phyloP scores from a whole-genome alignment of 2,888 invertebrate species.

The Amphimallon solstitiale region DNA sequence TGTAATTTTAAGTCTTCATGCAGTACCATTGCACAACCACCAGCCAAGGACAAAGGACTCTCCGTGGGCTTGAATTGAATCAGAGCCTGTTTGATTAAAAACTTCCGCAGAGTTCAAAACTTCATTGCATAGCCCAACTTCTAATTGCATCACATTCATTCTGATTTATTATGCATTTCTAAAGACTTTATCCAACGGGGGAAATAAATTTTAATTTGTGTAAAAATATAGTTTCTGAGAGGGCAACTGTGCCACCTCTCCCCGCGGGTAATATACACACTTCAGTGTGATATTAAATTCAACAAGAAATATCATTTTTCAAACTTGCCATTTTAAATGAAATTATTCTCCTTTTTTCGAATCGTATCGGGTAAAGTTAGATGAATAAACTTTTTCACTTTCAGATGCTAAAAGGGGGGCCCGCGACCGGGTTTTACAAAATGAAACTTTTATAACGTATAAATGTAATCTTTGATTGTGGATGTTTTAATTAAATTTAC shows the following conservation, averaged over 20 bases:
- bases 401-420: slow-evolving; percentile 7
- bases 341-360: slow-evolving; percentile 26
- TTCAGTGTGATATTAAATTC: slow-evolving; percentile 26
- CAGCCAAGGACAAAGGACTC: slow-evolving; percentile 56
- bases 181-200: slow-evolving; percentile 46
- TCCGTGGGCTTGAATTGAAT: slow-evolving; percentile 58
- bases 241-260: not conserved
- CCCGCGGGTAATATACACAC: slow-evolving; percentile 15
- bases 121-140: slow-evolving; percentile 55
- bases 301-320: slow-evolving; percentile 33
- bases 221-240: slow-evolving; percentile 33
- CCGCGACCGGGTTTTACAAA: not conserved
- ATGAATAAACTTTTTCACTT: slow-evolving; percentile 33
- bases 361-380: slow-evolving; percentile 32
- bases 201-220: slow-evolving; percentile 38
- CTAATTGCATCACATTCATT: slow-evolving; percentile 58
- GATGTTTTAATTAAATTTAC: slow-evolving; percentile 31
- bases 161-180: slow-evolving; percentile 58
- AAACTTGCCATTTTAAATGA: slow-evolving; percentile 18
- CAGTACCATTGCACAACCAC: slow-evolving; percentile 54
- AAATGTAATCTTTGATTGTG: slow-evolving; percentile 30
- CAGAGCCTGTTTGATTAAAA: slow-evolving; percentile 60
- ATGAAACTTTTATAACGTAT: slow-evolving; percentile 28
- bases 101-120: slow-evolving; percentile 56
- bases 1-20: slow-evolving; percentile 58